Percentiles rank a stretch among this genome's conserved stretches.
Conservation (phyloP, 2,888 invertebrate genomes). For the Saturnia japonica region DNA sequence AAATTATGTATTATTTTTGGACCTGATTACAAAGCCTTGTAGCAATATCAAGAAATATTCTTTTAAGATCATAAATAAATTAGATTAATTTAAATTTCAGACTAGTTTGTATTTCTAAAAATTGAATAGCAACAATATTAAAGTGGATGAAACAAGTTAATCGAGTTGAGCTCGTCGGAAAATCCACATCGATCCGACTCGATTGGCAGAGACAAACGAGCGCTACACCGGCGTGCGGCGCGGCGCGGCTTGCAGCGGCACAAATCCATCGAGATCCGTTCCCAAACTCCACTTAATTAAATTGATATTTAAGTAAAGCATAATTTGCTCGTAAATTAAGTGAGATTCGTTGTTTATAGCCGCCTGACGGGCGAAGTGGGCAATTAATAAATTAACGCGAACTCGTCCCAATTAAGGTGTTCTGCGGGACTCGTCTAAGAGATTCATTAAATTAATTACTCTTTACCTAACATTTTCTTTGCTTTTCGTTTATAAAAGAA, state of each 20-base stretch:
- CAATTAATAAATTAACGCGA: slow-evolving; percentile 81
- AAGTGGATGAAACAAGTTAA: slow-evolving; percentile 39
- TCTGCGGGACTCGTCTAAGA: slow-evolving; percentile 60
- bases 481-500: slow-evolving; percentile 37
- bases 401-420: slow-evolving; percentile 73
- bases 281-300: slow-evolving; percentile 78
- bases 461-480: slow-evolving; percentile 43
- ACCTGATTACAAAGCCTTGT: no score
- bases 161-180: slow-evolving; percentile 28
- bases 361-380: slow-evolving; percentile 66
- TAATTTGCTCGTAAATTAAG: slow-evolving; percentile 82
- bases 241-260: slow-evolving; percentile 29
- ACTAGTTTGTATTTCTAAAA: background rate
- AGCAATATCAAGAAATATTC: no score
- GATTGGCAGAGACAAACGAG: slow-evolving; percentile 73
- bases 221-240: slow-evolving; percentile 28
- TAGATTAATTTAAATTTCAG: background rate
- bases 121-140: slow-evolving; percentile 25
- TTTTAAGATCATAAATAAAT: no score
- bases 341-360: slow-evolving; percentile 80
- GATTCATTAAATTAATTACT: slow-evolving; percentile 76
- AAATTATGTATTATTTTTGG: no score
- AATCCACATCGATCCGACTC: slow-evolving; percentile 44
- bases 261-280: slow-evolving; percentile 67
- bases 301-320: slow-evolving; percentile 82